Percentiles rank a stretch among this genome's conserved stretches.
These are phyloP conservation scores for Xyrichtys novacula DNA, from an alignment of 2,797 vertebrate species.

Conservation along the genomic window DNA sequence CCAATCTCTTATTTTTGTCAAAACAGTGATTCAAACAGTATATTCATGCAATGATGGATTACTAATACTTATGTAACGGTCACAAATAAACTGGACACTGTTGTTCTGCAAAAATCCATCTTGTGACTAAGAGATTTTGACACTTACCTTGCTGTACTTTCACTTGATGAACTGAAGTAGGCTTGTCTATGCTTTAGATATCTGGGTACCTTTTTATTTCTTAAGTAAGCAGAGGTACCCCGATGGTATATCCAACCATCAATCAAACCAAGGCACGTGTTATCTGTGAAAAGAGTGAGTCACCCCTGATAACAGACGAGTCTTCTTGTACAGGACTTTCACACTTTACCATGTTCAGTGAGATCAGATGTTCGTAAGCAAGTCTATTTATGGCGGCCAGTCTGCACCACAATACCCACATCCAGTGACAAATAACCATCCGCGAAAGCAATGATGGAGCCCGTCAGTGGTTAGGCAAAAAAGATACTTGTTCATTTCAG, in stretches of 20 bases:
- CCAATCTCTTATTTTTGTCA: too few species aligned
- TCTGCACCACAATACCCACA: slow-evolving; percentile 33
- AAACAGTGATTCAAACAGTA: too few species aligned
- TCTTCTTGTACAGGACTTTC: slow-evolving; percentile 36
- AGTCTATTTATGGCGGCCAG: slow-evolving; percentile 59
- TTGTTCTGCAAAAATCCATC: too few species aligned
- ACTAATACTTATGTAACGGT: too few species aligned
- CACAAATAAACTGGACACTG: too few species aligned
- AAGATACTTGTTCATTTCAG: background rate
- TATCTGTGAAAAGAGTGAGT: slow-evolving; percentile 10
- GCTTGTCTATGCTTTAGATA: too few species aligned
- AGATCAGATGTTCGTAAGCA: slow-evolving; percentile 54
- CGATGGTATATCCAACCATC: slow-evolving; percentile 20
- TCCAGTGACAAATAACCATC: slow-evolving; percentile 22
- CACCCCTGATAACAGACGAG: slow-evolving; percentile 1
- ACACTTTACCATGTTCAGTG: slow-evolving; percentile 40
- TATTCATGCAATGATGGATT: too few species aligned
- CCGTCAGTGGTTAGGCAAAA: slow-evolving; percentile 8
- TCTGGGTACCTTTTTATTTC: too few species aligned
- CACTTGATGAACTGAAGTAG: too few species aligned
- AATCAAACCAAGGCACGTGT: slow-evolving; percentile 1
- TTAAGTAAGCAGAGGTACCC: too few species aligned
- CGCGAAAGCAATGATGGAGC: slow-evolving; percentile 18
- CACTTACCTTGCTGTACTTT: too few species aligned
- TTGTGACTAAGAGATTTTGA: too few species aligned